Conservation (phyloP, 2,888 invertebrate genomes). For the Corbicula japonica region DNA sequence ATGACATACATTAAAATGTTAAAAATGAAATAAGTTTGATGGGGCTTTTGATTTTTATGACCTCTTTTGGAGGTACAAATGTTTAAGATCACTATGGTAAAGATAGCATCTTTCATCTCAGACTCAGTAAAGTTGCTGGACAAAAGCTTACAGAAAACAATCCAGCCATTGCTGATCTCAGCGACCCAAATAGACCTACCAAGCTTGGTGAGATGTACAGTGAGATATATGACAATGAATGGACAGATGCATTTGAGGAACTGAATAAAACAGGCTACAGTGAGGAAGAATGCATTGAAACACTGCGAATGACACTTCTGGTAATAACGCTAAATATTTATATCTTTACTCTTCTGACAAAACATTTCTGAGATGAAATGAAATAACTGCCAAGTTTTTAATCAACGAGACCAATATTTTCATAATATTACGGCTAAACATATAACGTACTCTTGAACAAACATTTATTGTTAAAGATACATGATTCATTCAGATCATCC, state of each 20-base stretch:
- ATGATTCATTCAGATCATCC: too few relatives aligned
- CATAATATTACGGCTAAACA: too few relatives aligned
- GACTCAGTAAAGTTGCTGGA: constrained; percentile 5
- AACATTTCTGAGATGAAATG: background rate
- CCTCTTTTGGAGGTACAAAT: too few relatives aligned
- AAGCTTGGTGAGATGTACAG: constrained; percentile 13
- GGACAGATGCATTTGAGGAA: background rate
- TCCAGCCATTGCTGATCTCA: constrained; percentile 20
- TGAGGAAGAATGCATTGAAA: background rate
- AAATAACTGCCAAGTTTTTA: background rate
- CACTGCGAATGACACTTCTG: background rate
- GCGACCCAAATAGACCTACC: constrained; percentile 38
- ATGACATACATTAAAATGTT: too few relatives aligned
- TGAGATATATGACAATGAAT: constrained; percentile 10
- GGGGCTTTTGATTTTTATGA: too few relatives aligned
- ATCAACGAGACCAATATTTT: too few relatives aligned
- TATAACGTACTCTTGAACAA: too few relatives aligned
- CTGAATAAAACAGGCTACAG: background rate
- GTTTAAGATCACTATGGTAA: too few relatives aligned
- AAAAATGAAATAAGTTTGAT: too few relatives aligned
- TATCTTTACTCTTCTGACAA: background rate
- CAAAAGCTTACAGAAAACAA: background rate
- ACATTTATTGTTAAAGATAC: too few relatives aligned
- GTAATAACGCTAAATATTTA: background rate
- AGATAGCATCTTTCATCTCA: too few relatives aligned